phyloP scores from a whole-genome alignment of 2,113 vertebrate species.

The Ammospiza caudacuta region DNA sequence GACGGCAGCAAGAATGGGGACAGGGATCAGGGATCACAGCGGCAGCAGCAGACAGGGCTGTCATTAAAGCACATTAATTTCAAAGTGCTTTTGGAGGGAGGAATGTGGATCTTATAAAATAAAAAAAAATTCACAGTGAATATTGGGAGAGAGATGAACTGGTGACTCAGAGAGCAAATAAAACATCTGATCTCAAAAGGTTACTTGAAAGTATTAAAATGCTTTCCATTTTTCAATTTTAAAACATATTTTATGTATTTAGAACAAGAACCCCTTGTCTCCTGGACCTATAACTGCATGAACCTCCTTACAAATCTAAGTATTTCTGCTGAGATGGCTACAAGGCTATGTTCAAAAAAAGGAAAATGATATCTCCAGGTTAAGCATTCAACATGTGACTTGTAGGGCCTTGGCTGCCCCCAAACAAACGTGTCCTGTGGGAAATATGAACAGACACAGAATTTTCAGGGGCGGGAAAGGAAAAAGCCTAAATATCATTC shows the following conservation, averaged over 20 bases:
- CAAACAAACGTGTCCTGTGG: background rate
- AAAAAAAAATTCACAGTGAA: background rate
- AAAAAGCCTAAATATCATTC: background rate
- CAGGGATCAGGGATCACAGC: background rate
- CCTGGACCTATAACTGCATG: background rate
- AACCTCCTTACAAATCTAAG: background rate
- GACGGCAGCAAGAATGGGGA: background rate
- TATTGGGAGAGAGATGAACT: background rate
- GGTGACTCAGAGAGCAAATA: background rate
- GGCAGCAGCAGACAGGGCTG: background rate
- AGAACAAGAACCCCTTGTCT: background rate
- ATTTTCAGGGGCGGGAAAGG: background rate
- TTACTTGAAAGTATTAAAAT: background rate
- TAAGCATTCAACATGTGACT: background rate
- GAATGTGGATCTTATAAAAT: background rate
- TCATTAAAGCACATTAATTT: background rate
- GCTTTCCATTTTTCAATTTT: background rate
- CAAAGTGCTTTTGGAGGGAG: background rate
- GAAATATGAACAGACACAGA: background rate
- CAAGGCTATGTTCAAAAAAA: background rate
- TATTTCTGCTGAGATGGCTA: background rate
- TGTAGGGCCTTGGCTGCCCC: background rate
- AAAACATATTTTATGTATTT: background rate
- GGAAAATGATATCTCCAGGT: background rate
- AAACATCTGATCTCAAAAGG: background rate